Conservation (phyloP, 2,113 vertebrate genomes). For the Ailuropoda melanoleuca region DNA sequence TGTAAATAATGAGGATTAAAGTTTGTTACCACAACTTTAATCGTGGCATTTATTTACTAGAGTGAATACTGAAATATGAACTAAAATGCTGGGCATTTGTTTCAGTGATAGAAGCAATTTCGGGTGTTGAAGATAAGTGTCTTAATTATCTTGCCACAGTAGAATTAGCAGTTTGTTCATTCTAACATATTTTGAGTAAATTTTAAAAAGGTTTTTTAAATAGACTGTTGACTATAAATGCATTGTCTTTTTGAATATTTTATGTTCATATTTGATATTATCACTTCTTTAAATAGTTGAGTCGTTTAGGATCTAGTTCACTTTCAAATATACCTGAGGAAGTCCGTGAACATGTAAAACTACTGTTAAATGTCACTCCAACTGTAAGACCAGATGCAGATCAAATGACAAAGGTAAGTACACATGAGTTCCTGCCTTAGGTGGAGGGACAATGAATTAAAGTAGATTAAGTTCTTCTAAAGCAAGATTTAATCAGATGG, state of each 20-base stretch:
- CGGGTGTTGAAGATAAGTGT: neutral
- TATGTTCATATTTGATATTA: conserved; percentile 61
- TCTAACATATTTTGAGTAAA: neutral
- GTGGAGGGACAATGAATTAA: neutral
- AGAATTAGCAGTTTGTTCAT: conserved; percentile 1
- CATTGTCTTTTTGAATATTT: conserved; percentile 31
- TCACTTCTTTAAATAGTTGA: conserved; percentile 87
- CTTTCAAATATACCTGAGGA: conserved; percentile 94
- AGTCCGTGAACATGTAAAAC: conserved; percentile 95
- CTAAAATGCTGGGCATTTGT: conserved; percentile 28
- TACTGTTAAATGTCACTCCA: conserved; percentile 94
- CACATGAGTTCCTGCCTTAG: neutral
- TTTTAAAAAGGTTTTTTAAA: neutral
- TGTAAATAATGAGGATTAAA: conserved; percentile 13
- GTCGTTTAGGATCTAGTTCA: conserved; percentile 90
- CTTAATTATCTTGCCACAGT: neutral
- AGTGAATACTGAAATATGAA: neutral
- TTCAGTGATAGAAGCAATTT: conserved; percentile 24
- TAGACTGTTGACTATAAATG: conserved; percentile 1
- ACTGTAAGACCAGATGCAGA: conserved; percentile 96
- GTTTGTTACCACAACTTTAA: neutral
- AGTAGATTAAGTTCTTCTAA: conserved; percentile 7
- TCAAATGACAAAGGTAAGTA: conserved; percentile 97
- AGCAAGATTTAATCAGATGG: neutral
- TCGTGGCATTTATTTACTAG: neutral